Percentiles rank a stretch among this genome's conserved stretches.
Evolutionary conservation across 30 jellyfish, hydroid and myxozoan genomes (phyloP).

Genomic region (Cassiopea xamachana): DNA sequence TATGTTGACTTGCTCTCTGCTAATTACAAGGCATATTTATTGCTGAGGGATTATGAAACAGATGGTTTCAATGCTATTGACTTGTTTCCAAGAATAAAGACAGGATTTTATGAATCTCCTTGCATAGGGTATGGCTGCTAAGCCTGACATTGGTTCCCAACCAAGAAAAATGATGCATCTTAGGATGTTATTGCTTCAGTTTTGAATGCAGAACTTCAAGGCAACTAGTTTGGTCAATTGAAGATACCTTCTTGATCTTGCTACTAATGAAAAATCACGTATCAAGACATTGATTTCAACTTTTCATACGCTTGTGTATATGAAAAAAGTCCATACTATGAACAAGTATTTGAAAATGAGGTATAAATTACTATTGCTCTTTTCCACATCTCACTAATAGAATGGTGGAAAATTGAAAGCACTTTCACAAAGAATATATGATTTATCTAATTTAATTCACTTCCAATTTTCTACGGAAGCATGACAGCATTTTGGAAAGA

Average conservation of each 20-base stretch:
- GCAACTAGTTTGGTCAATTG: neutral
- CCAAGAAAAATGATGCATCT: neutral
- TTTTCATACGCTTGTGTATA: neutral
- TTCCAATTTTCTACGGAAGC: constrained; percentile 15
- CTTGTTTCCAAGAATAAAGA: too few species aligned
- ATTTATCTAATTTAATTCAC: constrained; percentile 42
- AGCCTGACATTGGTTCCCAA: neutral
- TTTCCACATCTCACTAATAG: neutral
- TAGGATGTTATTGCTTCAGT: neutral
- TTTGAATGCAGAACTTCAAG: neutral
- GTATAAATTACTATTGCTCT: neutral
- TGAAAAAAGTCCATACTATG: neutral
- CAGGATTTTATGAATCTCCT: too few species aligned
- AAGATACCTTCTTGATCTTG: neutral
- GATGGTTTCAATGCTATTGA: too few species aligned
- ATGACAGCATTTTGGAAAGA: constrained; percentile 22
- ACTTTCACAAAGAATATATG: neutral
- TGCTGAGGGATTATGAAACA: too few species aligned
- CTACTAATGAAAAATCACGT: neutral
- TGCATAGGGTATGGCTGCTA: too few species aligned
- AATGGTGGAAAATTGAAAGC: neutral
- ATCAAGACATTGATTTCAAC: neutral
- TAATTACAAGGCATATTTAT: too few species aligned
- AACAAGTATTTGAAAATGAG: neutral
- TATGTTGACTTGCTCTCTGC: too few species aligned